phyloP scores from a whole-genome alignment of 2,113 vertebrate genomes.

The Osmerus eperlanus region DNA sequence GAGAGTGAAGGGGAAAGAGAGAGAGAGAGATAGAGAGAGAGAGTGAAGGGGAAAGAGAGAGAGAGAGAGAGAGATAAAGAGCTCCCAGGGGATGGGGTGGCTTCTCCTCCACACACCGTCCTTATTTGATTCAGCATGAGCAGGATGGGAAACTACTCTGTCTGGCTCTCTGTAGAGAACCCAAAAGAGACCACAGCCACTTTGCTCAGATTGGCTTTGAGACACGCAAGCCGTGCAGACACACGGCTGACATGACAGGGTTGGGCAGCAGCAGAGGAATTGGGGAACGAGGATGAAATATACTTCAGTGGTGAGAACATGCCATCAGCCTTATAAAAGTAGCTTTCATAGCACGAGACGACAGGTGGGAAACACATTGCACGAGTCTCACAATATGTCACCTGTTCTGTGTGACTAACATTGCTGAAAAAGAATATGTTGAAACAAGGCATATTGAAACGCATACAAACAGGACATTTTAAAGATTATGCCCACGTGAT shows the following conservation, averaged over 20 bases:
- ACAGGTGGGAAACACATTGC: too few relatives aligned
- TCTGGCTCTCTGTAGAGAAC: conserved; percentile 26
- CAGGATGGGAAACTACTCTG: conserved; percentile 37
- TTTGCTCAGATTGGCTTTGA: conserved; percentile 34
- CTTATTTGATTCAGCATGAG: conserved; percentile 39
- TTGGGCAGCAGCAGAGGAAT: conserved; percentile 25
- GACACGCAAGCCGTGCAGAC: conserved; percentile 39
- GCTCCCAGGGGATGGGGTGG: conserved; percentile 37
- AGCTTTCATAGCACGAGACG: background rate
- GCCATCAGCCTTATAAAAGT: conserved; percentile 29
- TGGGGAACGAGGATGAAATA: conserved; percentile 9
- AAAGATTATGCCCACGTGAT: too few relatives aligned
- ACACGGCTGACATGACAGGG: conserved; percentile 22
- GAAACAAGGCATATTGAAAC: too few relatives aligned
- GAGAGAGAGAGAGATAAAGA: conserved; percentile 35
- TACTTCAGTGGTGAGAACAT: background rate
- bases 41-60: conserved; percentile 24
- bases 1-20: conserved; percentile 36
- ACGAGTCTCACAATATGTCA: too few relatives aligned
- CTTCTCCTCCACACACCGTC: conserved; percentile 34
- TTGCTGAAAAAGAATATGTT: too few relatives aligned
- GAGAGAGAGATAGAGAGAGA: conserved; percentile 33
- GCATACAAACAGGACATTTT: too few relatives aligned
- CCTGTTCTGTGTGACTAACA: too few relatives aligned
- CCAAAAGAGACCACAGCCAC: conserved; percentile 6